Base-by-base conservation (phyloP, 2,888 invertebrate species). In the Alloscopus bannaensis region DNA sequence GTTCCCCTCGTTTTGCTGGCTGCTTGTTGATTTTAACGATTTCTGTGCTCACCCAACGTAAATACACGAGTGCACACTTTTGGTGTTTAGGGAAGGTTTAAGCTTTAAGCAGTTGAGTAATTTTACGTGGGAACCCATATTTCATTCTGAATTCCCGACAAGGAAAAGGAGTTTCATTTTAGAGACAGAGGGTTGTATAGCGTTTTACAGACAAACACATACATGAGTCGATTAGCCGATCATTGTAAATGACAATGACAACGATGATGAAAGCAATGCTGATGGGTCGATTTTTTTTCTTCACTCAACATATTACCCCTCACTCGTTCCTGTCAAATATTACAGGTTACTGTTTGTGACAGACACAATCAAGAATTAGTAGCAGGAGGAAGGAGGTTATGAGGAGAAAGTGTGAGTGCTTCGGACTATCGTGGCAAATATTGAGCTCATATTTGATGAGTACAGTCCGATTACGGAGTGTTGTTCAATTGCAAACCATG, bases 221-320 rank as follows among this genome's bases (percentile, higher is more conserved):
- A 65, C 18, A 18, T 36, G 60, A 60, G 47, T 65, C 65, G 50
- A 65, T 65, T 47, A 65, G 36, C 47, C 65, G 47, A 65, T 65
- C 65, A 47, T 47, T 24, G n/a, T 65, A 45, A 65, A n/a, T n/a
- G n/a, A n/a, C 47, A 18, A 47, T 29, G 40, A 36, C 20, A 36
- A 1, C n/a, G 22, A 52, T 50, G 6, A 6, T 36, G 36, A 13
- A 36, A 68, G 50, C 28, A 52, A 62, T 62, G 62, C 20, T 71
- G 71, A 71, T 71, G 40, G 71, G 71, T 71, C 71, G 71, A 71
- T 71, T 36, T 47, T 26, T 57, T 59, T 42, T 70, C 42, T 55
- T 68, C 1, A 31, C 57, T 57, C 36, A 36, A n/a, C n/a, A n/a
- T n/a, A n/a, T n/a, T n/a, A n/a, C n/a, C n/a, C n/a, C n/a, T n/a